Base-by-base conservation (phyloP, 2,113 vertebrate species). In the Zingel zingel region DNA sequence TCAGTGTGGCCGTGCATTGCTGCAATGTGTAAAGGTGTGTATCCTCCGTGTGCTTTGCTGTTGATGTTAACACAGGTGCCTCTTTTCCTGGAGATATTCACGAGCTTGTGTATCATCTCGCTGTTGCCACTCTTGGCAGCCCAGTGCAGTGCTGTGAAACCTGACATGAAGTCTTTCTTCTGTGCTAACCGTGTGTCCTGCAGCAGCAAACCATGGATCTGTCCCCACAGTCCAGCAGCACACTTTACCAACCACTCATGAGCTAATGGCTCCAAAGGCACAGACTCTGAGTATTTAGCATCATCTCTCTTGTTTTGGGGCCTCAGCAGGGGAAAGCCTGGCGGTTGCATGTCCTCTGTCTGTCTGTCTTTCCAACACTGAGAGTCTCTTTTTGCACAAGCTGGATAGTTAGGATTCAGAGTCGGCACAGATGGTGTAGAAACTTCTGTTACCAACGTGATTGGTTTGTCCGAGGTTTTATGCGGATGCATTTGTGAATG, bases 101-200 rank as follows among this genome's bases (percentile, higher is more conserved):
- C 92, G 76, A 99, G 91, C 48, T 95, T 96, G 6, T 90, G 90
- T 58, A 97, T 90, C 95, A 97, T 97, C 79, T 96, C 95, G 0
- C 91, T 79, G 92, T 96, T 96, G 66, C 97, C 97, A 0, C 89
- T 96, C 87, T 99, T 99, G 45, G 98, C 97, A 0, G 98, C 98
- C 98, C 98, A 99, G 87, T 99, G 98, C 45, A 99, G 93, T 1
- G 97, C 97, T 0, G 98, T 99, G 95, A 97, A 99, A 0, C 98
- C 98, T 0, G 96, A 98, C 83, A 98, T 96, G 94, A 99, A 99
- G 89, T 97, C 97, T 77, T 93, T 95, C 69, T 94, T 97, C 56
- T 93, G 94, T 0, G 95, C 97, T 83, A 99, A 89, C 36, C 93
- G 92, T 8, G 90, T 43, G 7, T 99, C 97, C 4, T 91, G 90